phyloP scores from a whole-genome alignment of 2,888 invertebrate genomes.

The Drosophila neonasuta region DNA sequence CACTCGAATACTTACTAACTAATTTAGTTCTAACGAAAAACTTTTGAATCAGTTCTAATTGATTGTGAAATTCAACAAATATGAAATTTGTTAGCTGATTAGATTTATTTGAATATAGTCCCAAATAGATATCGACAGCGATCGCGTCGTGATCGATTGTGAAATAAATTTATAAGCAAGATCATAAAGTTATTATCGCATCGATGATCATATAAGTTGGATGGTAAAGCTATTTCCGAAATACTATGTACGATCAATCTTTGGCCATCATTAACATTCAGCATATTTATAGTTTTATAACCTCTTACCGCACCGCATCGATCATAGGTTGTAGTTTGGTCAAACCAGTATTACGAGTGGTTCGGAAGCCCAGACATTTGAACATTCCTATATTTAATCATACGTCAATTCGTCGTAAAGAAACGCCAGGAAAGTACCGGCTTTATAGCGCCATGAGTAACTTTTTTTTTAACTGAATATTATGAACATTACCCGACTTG shows the following conservation, averaged over 20 bases:
- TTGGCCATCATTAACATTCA: slow-evolving; percentile 9
- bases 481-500: slow-evolving; percentile 10
- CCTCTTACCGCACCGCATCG: neutral
- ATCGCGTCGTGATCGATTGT: neutral
- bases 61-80: neutral
- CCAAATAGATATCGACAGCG: neutral
- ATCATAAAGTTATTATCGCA: slow-evolving; percentile 1
- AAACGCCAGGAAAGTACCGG: slow-evolving; percentile 14
- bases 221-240: neutral
- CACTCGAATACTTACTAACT: neutral
- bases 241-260: slow-evolving; percentile 22
- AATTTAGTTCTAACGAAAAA: neutral
- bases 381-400: slow-evolving; percentile 33
- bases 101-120: slow-evolving; percentile 3
- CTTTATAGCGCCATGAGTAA: slow-evolving; percentile 37
- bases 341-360: neutral
- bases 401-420: neutral
- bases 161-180: neutral
- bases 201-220: slow-evolving; percentile 5
- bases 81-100: neutral
- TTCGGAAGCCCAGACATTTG: neutral
- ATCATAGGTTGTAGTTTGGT: slow-evolving; percentile 11
- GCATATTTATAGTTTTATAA: slow-evolving; percentile 1
- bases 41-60: slow-evolving; percentile 1
- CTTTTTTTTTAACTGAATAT: slow-evolving; percentile 19